Base-by-base conservation (phyloP, 2,797 vertebrate species). In the Oreochromis mossambicus region DNA sequence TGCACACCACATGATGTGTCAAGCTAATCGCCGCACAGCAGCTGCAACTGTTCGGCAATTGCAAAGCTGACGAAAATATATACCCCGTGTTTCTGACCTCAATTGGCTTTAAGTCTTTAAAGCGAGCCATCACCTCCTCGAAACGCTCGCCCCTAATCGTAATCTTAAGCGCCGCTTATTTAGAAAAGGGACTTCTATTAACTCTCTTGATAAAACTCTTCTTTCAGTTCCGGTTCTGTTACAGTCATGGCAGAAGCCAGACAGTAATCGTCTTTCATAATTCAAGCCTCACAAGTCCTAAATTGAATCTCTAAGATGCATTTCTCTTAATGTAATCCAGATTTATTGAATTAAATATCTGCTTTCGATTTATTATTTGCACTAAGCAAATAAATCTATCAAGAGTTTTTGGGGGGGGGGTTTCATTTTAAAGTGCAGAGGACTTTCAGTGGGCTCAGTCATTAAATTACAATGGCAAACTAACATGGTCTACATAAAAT, bases 301-400 rank as follows among this genome's bases (percentile, higher is more conserved):
- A 93, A 93, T 92, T 94, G 91, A 92, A 93, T 94, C 88, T 86
- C 77, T 78, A 32, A 91, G 86, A 91, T 84, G 88, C 87, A 94
- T 94, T 95, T 91, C 84, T 94, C 83, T 85, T 92, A 91, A 93
- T 92, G 83, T 92, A 93, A 93, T 93, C 81, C 88, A 87, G 68
- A 88, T 93, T 92, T 93, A 95, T 95, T 94, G 90, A 93, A 95
- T 93, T 93, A 94, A 81, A 92, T 90, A 87, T 90, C 85, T 89
- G 83, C 88, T 91, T 95, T 90, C 88, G 85, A 94, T 95, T 92
- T 92, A 95, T 94, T 88, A 91, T 91, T 88, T 92, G 90, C 83
- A 79, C 79, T 85, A 83, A 87, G 63, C 29, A 58, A 76, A 93
- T 92, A 90, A 92, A 94, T 94, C 88, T 83, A 90, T 88, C 86